Evolutionary conservation across 2,888 invertebrate species (phyloP), one percentile per base, ranked within the genome.

Genomic region (Papilio gigon): DNA sequence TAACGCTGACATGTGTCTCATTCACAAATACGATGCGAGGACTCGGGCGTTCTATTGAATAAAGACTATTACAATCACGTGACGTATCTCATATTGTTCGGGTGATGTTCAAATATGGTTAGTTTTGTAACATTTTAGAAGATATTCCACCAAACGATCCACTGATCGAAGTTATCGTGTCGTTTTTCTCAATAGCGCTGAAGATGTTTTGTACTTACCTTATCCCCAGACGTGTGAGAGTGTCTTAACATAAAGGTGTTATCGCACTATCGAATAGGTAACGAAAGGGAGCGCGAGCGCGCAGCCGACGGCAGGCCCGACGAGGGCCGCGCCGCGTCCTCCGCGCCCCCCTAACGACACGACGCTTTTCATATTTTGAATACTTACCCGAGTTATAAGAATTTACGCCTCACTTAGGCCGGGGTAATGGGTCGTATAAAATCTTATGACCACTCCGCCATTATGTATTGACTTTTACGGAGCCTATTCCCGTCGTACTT

Each of bases 301-400:
- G 33, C 33, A 58, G 14, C 56, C 42, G 30, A 58, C 58, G 58
- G 58, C 44, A 58, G 42, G 27, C 20, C 56, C 14, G 42, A 20
- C 22, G 30, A 65, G 50, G 64, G n/a, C n/a, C 40, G 40, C 40
- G 35, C 64, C 59, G 17, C 64, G 40, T 40, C 64, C 59, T 64
- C 6, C 17, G 4, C 64, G 59, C 69, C 78, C 78, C 79, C 72
- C 68, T 75, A 77, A 77, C 77, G 77, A 76, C 85, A 79, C 81
- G 53, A 56, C 83, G 85, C 89, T 88, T 88, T 86, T 87, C 90
- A 88, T 90, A 87, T 90, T 91, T 91, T 88, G 89, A 89, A 90
- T 90, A 86, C 87, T 86, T 84, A 84, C 84, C 80, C 83, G 84
- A 85, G 90, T 91, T 92, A 91, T 91, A 91, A 90, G 90, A 92